Base-by-base conservation (phyloP, 2,113 vertebrate genomes). In the Todiramphus chloris region DNA sequence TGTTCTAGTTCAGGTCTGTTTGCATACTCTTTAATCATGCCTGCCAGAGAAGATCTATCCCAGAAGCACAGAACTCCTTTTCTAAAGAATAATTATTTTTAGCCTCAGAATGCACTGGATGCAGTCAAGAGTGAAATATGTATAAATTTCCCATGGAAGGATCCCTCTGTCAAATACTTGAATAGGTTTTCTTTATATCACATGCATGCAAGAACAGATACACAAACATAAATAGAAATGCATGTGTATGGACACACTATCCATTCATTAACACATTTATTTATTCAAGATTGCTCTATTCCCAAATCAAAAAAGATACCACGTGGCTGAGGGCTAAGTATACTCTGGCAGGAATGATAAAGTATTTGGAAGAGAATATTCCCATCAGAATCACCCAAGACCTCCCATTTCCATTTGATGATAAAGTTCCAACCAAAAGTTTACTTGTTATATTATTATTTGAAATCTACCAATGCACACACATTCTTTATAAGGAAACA, bases 1-100 rank as follows among this genome's bases (percentile, higher is more conserved):
- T 89, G 53, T 69, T 87, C 86, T 94, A 93, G 83, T 31, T 91
- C 70, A 79, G 55, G 55, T 91, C 77, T 82, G 35, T 50, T 56
- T 89, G 70, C 76, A 89, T 59, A 66, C 41, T 84, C 69, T 93
- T 90, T 94, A 92, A 94, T 96, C 88, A 89, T 46, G 70, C 80
- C 86, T 93, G 92, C 92, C 95, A 95, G 94, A 87, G 89, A 89
- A 73, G 70, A 94, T 58, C 91, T 87, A 85, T 72, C 92, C 92
- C 89, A 76, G 31, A 91, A 95, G 90, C 55, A 44, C 74, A 91
- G 63, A 89, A 81, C 58, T 68, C 69, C 90, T 72, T 64, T 81
- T 78, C 83, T 74, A 74, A 92, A 70, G 66, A 76, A 81, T 85
- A 94, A 94, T 93, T 95, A 94, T 92, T 95, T 95, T 95, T 87